phyloP scores from a whole-genome alignment of 2,888 invertebrate genomes.

The Pachymerium ferrugineum region DNA sequence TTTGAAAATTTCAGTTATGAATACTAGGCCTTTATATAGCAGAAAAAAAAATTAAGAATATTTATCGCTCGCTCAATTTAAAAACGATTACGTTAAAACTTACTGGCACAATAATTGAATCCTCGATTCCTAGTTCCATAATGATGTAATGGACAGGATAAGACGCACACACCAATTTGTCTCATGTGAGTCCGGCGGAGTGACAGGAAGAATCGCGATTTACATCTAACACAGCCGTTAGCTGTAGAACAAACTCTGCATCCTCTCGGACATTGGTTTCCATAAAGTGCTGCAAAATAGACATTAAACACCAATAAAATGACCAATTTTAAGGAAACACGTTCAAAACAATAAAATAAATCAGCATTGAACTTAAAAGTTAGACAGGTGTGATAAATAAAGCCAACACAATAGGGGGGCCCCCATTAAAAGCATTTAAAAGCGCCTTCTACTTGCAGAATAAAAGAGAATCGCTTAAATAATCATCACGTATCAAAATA shows the following conservation, averaged over 20 bases:
- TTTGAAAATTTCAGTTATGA: no score
- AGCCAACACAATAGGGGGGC: no score
- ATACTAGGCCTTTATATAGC: no score
- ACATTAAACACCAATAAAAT: no score
- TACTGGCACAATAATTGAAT: slow-evolving; percentile 32
- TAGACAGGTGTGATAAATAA: no score
- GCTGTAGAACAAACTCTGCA: slow-evolving; percentile 32
- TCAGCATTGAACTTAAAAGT: no score
- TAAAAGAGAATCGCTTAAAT: not conserved
- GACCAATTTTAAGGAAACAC: no score
- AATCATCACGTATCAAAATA: not conserved
- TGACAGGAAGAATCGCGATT: slow-evolving; percentile 28
- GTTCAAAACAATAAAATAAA: no score
- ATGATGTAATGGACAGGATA: slow-evolving; percentile 31
- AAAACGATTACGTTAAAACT: not conserved
- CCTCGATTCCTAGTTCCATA: slow-evolving; percentile 20
- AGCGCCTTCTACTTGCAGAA: no score
- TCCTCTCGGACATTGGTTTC: slow-evolving; percentile 29
- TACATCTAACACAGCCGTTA: slow-evolving; percentile 33
- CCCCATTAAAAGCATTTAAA: no score
- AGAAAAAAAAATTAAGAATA: no score
- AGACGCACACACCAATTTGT: slow-evolving; percentile 31
- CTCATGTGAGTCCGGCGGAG: slow-evolving; percentile 28
- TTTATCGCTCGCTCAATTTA: no score
- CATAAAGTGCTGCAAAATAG: slow-evolving; percentile 19